phyloP scores from a whole-genome alignment of 2,113 vertebrate species.

The Pachypanchax playfairii region DNA sequence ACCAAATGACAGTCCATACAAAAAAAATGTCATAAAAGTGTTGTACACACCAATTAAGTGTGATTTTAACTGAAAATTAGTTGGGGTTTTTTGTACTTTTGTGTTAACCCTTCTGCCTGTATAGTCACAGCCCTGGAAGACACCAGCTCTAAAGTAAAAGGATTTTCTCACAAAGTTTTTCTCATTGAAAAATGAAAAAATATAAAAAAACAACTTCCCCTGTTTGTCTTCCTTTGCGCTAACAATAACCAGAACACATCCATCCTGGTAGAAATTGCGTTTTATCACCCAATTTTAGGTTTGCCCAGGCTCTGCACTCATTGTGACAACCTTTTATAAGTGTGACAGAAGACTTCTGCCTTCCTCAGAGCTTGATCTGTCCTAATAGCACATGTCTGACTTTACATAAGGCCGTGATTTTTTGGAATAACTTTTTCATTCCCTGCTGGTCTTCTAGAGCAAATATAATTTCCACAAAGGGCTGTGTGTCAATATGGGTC shows the following conservation, averaged over 20 bases:
- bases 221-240: neutral
- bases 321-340: slow-evolving; percentile 39
- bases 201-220: too few species aligned
- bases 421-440: slow-evolving; percentile 15
- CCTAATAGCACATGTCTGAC: slow-evolving; percentile 44
- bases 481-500: neutral
- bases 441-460: slow-evolving; percentile 7
- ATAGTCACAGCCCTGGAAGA: too few species aligned
- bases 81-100: too few species aligned
- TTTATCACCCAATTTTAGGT: slow-evolving; percentile 25
- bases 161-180: too few species aligned
- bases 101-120: too few species aligned
- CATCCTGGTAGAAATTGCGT: slow-evolving; percentile 12
- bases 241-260: slow-evolving; percentile 14
- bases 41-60: too few species aligned
- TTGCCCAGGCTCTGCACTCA: slow-evolving; percentile 24
- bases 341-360: slow-evolving; percentile 43
- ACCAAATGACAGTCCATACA: too few species aligned
- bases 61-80: too few species aligned
- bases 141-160: too few species aligned
- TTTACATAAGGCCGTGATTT: slow-evolving; percentile 31
- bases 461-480: neutral
- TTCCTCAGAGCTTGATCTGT: slow-evolving; percentile 17
- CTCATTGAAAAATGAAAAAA: too few species aligned
- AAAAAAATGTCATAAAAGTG: too few species aligned